Evolutionary conservation across 92 coral and sea anemone species (phyloP).

Genomic region (Pocillopora grandis): DNA sequence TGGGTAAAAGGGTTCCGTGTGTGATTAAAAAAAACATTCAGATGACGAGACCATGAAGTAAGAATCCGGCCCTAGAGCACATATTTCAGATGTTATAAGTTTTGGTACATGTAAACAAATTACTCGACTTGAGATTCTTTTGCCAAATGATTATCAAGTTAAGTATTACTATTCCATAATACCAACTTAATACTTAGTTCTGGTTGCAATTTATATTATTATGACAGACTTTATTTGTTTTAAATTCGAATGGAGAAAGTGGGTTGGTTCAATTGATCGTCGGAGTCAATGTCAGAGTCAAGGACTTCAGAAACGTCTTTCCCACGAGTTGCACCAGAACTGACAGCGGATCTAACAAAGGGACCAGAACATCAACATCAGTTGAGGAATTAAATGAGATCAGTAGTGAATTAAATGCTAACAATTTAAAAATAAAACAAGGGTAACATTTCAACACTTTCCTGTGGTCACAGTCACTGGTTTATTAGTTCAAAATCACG

Average conservation of each 20-base stretch:
- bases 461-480: background rate
- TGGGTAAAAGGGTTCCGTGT: background rate
- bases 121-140: slow-evolving; percentile 15
- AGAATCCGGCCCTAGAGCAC: slow-evolving; percentile 5
- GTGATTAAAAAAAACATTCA: slow-evolving; percentile 9
- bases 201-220: slow-evolving; percentile 14
- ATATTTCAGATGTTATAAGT: slow-evolving; percentile 1
- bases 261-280: slow-evolving; percentile 30
- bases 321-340: slow-evolving; percentile 20
- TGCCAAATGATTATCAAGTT: slow-evolving; percentile 5
- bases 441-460: background rate
- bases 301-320: slow-evolving; percentile 4
- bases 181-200: slow-evolving; percentile 3
- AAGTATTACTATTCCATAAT: slow-evolving; percentile 14
- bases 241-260: slow-evolving; percentile 20
- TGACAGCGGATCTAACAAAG: slow-evolving; percentile 8
- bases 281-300: slow-evolving; percentile 27
- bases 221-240: slow-evolving; percentile 10
- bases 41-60: slow-evolving; percentile 5
- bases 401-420: background rate
- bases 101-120: slow-evolving; percentile 19
- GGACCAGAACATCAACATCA: slow-evolving; percentile 9
- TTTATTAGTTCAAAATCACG: too few relatives aligned
- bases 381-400: background rate
- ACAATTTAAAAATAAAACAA: slow-evolving; percentile 8